Evolutionary conservation across 2,797 vertebrate species (phyloP).

Genomic region (Ciconia nigra): DNA sequence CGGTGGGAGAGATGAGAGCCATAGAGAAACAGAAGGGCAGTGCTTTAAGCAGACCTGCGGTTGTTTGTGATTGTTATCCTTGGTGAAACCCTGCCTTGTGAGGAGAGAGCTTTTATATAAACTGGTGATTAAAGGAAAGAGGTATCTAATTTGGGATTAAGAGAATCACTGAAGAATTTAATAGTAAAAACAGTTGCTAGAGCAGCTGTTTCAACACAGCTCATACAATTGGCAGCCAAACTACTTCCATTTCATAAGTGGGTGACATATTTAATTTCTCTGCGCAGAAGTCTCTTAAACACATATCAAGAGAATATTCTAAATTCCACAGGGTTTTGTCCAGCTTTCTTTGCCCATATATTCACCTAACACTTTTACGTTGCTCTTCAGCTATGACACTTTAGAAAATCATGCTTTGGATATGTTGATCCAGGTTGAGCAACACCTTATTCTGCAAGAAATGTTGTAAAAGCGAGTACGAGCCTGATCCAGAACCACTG

Average conservation of each 20-base stretch:
- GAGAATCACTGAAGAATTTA: slow-evolving; percentile 38
- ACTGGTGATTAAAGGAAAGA: slow-evolving; percentile 32
- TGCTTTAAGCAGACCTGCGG: background rate
- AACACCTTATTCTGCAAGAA: background rate
- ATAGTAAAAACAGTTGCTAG: slow-evolving; percentile 32
- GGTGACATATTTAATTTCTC: slow-evolving; percentile 66
- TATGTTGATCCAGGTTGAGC: background rate
- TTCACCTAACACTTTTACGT: background rate
- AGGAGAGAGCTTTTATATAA: slow-evolving; percentile 19
- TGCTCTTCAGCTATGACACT: background rate
- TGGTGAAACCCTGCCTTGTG: slow-evolving; percentile 9
- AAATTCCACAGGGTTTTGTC: background rate
- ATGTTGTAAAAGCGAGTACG: background rate
- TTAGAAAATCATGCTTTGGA: background rate
- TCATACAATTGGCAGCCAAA: slow-evolving; percentile 26
- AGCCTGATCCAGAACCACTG: background rate
- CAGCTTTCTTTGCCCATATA: background rate
- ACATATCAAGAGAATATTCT: slow-evolving; percentile 33
- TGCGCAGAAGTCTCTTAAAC: slow-evolving; percentile 27
- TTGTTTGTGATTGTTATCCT: slow-evolving; percentile 4
- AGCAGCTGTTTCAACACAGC: slow-evolving; percentile 47
- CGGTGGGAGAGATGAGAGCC: background rate
- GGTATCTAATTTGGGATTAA: slow-evolving; percentile 47
- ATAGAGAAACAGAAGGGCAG: background rate
- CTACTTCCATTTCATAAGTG: slow-evolving; percentile 22